Evolutionary conservation across 2,888 invertebrate species (phyloP).

Genomic region (Zhuqinia jingwanae): DNA sequence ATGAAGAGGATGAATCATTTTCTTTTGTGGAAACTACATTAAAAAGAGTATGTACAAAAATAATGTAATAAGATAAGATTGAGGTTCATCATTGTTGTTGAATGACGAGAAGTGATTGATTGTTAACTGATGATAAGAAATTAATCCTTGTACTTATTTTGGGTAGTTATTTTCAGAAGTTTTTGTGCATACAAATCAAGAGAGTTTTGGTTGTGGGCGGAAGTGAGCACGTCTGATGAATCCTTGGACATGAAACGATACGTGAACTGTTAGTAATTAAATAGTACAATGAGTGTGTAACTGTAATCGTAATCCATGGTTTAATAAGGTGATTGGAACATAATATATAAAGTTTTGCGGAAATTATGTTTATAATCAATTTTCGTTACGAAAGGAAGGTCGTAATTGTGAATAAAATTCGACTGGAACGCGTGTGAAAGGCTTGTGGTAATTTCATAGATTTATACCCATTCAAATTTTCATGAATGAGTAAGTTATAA

Average conservation of each 20-base stretch:
- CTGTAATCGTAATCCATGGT: too few species aligned
- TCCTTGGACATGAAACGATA: neutral
- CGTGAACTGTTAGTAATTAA: neutral
- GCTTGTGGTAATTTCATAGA: neutral
- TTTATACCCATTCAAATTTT: too few species aligned
- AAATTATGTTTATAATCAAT: neutral
- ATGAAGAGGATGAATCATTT: too few species aligned
- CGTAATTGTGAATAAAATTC: neutral
- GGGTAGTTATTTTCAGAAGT: too few species aligned
- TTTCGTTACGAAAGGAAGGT: constrained; percentile 5
- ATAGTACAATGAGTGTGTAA: neutral
- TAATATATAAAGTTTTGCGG: neutral
- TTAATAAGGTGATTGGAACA: neutral
- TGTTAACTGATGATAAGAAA: too few species aligned
- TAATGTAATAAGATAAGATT: too few species aligned
- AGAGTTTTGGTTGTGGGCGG: neutral
- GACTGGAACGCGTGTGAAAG: constrained; percentile 8
- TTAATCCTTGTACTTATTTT: too few species aligned
- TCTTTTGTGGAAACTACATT: too few species aligned
- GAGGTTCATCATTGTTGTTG: too few species aligned
- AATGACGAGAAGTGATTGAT: too few species aligned
- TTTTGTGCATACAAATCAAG: neutral
- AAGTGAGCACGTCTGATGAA: neutral
- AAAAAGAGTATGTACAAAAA: too few species aligned
- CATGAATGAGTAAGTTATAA: too few species aligned